These are phyloP conservation scores for Macheiramphus alcinus DNA, from an alignment of 2,113 vertebrate genomes.

Conservation along the genomic window DNA sequence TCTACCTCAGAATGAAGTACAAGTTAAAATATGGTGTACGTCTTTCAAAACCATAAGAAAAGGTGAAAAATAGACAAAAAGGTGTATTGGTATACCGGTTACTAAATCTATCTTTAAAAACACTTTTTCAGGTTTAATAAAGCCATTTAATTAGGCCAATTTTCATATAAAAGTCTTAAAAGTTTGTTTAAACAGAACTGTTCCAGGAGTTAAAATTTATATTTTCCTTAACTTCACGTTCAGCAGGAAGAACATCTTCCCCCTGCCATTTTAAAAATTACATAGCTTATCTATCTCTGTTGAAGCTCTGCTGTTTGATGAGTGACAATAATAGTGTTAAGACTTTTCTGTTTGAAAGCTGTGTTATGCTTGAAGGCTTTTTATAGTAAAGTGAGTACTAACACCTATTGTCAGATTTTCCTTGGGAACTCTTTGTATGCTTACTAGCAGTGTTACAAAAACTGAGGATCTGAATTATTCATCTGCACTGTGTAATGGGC, in stretches of 20 bases:
- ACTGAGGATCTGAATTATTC: neutral
- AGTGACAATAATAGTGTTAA: neutral
- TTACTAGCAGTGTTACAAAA: neutral
- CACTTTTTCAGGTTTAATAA: neutral
- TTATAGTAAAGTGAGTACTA: neutral
- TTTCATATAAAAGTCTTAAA: neutral
- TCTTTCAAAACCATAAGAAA: neutral
- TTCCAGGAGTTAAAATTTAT: neutral
- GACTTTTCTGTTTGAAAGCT: neutral
- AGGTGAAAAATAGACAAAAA: neutral
- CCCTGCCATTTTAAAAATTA: neutral
- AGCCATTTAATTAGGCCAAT: neutral
- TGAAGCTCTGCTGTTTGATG: neutral
- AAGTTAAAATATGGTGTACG: neutral
- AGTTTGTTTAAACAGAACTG: neutral
- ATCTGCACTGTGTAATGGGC: neutral
- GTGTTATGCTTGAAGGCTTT: neutral
- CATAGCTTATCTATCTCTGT: accelerated
- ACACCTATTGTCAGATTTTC: neutral
- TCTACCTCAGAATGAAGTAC: neutral
- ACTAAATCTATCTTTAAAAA: neutral
- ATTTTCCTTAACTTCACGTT: neutral
- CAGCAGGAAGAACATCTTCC: neutral
- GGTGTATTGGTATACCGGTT: neutral
- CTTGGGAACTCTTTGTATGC: neutral